Base-by-base conservation (phyloP, 2,797 vertebrate species). In the Tapera naevia region DNA sequence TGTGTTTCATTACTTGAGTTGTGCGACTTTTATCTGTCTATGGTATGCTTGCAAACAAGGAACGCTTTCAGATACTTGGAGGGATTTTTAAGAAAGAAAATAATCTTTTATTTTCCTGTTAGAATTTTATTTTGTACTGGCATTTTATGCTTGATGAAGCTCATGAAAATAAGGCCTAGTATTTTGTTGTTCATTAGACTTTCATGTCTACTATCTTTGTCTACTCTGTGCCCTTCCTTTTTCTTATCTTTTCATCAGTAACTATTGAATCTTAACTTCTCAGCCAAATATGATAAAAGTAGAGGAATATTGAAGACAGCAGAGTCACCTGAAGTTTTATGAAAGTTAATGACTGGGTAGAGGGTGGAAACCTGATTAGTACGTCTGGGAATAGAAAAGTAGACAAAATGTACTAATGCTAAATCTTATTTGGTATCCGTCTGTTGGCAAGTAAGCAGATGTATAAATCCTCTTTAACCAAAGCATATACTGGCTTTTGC, bases 1-100 rank as follows among this genome's bases (percentile, higher is more conserved):
- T 91, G 22, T 80, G n/a, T 46, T 95, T 89, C 89, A 65, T 73
- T 78, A 43, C 46, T 91, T 56, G 91, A 88, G 65, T 78, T 56
- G 7, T 91, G 30, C 91, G 76, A 43, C 70, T 91, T 91, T 64
- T 81, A 45, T 73, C 27, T 86, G 22, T 65, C 28, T 89, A 10
- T 0, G 5, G 7, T 60, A 11, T 32, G 25, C 43, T 10, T 86
- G 19, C 39, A 89, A 84, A 53, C 22, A 39, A 50, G 43, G 22
- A 88, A 80, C 17, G 6, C 19, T 19, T 53, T 46, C 30, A 65
- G 28, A 56, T 81, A 53, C 18, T 50, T 39, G 11, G 11, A n/a
- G 14, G 56, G 83, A 41, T 66, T 71, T 46, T 54, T 80, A 67
- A 64, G 30, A 81, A 66, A 46, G 9, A 54, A 82, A 53, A 16